phyloP scores from a whole-genome alignment of 2,113 vertebrate genomes.

The Vireo altiloquus region DNA sequence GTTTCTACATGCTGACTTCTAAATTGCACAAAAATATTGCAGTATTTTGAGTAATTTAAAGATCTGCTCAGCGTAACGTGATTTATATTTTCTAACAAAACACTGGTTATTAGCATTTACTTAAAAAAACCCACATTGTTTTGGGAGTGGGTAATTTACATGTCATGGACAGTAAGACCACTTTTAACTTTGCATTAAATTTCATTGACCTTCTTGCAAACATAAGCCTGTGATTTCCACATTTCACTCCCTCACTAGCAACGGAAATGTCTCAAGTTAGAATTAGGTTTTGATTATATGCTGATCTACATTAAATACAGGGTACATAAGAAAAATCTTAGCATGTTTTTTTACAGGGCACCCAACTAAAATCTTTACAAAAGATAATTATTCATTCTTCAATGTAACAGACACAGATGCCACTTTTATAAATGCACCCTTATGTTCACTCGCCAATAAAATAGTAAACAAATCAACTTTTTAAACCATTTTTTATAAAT shows the following conservation, averaged over 20 bases:
- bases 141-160: background rate
- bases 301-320: slow-evolving; percentile 33
- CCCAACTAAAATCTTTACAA: slow-evolving; percentile 75
- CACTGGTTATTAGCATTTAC: background rate
- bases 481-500: slow-evolving; percentile 76
- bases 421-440: slow-evolving; percentile 70
- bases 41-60: background rate
- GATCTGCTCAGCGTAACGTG: background rate
- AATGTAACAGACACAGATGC: slow-evolving; percentile 69
- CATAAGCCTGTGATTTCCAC: background rate
- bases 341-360: slow-evolving; percentile 54
- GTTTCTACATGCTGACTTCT: slow-evolving; percentile 26
- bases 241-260: background rate
- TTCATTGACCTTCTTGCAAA: background rate
- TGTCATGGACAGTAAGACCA: background rate
- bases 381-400: slow-evolving; percentile 69
- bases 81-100: background rate
- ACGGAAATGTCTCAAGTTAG: background rate
- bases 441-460: slow-evolving; percentile 71
- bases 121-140: background rate
- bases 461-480: slow-evolving; percentile 77
- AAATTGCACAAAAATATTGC: slow-evolving; percentile 37
- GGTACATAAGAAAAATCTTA: slow-evolving; percentile 59
- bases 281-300: slow-evolving; percentile 10
- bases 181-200: background rate